A percentile compares a stretch with the other conserved stretches of the same genome.
Evolutionary conservation across 2,113 vertebrate genomes (phyloP).

Genomic region (Nerophis lumbriciformis): DNA sequence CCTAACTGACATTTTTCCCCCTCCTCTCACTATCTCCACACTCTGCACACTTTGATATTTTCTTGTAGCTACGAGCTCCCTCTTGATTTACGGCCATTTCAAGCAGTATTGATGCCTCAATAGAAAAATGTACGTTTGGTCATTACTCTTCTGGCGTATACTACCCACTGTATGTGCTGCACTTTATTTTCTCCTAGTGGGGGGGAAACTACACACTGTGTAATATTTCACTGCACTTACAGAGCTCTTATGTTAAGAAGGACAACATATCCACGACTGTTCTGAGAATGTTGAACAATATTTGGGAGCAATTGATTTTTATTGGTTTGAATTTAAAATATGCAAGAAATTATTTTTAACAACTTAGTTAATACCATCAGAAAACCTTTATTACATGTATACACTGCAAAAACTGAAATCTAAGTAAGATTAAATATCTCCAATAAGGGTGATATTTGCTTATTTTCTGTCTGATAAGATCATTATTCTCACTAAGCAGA

Average conservation of each 20-base stretch:
- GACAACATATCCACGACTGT: not conserved
- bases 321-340: no score
- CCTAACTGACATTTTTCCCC: not conserved
- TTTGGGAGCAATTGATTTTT: no score
- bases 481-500: no score
- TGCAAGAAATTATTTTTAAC: no score
- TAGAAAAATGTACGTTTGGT: not conserved
- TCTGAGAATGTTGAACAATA: no score
- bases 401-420: no score
- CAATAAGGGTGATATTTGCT: no score
- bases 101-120: conserved; percentile 1
- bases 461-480: no score
- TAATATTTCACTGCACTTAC: not conserved
- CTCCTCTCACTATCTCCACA: not conserved
- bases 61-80: not conserved
- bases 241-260: not conserved
- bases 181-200: not conserved
- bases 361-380: no score
- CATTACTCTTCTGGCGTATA: not conserved
- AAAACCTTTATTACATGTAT: no score
- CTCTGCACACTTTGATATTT: not conserved
- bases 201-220: not conserved
- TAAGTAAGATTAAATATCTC: no score
- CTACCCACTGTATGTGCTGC: not conserved
- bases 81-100: not conserved